Evolutionary conservation across 2,113 vertebrate genomes (phyloP).

Genomic region (Hippocampus abdominalis): DNA sequence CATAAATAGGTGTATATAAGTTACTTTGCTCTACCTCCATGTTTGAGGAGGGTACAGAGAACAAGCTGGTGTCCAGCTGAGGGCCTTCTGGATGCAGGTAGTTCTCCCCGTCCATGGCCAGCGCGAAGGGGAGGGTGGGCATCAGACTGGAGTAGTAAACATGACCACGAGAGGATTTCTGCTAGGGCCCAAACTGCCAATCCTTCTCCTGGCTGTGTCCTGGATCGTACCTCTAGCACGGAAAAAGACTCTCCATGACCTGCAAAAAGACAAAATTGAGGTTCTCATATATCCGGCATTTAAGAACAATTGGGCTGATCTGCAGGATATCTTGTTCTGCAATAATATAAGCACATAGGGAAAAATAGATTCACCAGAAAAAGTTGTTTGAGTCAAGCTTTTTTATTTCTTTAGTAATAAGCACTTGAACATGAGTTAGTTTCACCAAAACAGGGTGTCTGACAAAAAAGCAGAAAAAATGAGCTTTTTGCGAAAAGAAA

Average conservation of each 20-base stretch:
- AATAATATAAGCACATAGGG: too few species aligned
- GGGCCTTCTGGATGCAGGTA: constrained; percentile 75
- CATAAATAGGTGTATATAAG: neutral
- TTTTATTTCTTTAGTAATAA: too few species aligned
- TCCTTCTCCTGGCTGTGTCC: constrained; percentile 48
- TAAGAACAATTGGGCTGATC: neutral
- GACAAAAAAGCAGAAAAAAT: too few species aligned
- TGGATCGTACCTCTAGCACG: constrained; percentile 43
- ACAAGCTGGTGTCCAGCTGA: constrained; percentile 68
- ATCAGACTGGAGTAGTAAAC: constrained; percentile 69
- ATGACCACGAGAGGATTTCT: constrained; percentile 60
- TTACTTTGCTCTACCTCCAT: constrained; percentile 56
- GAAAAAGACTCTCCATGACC: constrained; percentile 65
- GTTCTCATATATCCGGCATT: neutral
- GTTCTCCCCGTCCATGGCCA: constrained; percentile 79
- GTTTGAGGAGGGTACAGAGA: constrained; percentile 58
- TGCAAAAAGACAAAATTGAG: constrained; percentile 17
- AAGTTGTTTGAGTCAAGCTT: too few species aligned
- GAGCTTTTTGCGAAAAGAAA: too few species aligned
- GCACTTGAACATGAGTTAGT: too few species aligned
- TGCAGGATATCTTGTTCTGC: neutral
- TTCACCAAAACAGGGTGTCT: too few species aligned
- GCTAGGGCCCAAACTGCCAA: constrained; percentile 31
- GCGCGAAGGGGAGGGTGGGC: constrained; percentile 69
- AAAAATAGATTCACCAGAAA: too few species aligned